phyloP scores from a whole-genome alignment of 1,140 invertebrate species.

The Caenorhabditis tropicalis region DNA sequence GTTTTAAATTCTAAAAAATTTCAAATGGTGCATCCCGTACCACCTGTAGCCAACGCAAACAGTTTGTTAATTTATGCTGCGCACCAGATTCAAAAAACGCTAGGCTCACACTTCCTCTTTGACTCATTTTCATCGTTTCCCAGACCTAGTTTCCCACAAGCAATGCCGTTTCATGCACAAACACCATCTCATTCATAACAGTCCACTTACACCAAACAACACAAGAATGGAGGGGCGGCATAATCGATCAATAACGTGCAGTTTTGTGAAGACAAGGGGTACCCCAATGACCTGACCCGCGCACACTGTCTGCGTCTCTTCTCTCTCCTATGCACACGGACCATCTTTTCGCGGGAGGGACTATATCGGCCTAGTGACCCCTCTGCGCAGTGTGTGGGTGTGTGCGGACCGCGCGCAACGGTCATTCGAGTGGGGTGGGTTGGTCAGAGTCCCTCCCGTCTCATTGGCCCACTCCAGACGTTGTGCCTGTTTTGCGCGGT shows the following conservation, averaged over 20 bases:
- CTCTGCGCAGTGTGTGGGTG: not conserved
- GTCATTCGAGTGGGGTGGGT: not conserved
- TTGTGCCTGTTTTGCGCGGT: not conserved
- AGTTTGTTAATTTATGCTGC: constrained; percentile 11
- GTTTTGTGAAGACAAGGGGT: not conserved
- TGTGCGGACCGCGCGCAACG: too few species aligned
- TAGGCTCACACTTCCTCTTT: not conserved
- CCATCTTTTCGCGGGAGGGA: not conserved
- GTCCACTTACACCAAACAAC: not conserved
- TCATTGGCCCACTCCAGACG: not conserved
- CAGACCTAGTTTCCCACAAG: not conserved
- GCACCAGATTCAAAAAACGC: not conserved
- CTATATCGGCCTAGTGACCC: not conserved
- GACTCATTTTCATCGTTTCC: not conserved
- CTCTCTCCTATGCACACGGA: not conserved
- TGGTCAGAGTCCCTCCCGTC: not conserved
- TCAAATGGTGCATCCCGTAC: too few species aligned
- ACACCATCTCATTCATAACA: not conserved
- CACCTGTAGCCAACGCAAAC: constrained; percentile 1
- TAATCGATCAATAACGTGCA: constrained; percentile 19
- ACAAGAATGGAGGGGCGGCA: not conserved
- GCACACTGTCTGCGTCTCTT: not conserved
- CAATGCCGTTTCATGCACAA: not conserved
- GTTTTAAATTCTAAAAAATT: too few species aligned
- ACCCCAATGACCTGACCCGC: not conserved